phyloP scores from a whole-genome alignment of 1,140 invertebrate species.

The Armadillidium nasatum region DNA sequence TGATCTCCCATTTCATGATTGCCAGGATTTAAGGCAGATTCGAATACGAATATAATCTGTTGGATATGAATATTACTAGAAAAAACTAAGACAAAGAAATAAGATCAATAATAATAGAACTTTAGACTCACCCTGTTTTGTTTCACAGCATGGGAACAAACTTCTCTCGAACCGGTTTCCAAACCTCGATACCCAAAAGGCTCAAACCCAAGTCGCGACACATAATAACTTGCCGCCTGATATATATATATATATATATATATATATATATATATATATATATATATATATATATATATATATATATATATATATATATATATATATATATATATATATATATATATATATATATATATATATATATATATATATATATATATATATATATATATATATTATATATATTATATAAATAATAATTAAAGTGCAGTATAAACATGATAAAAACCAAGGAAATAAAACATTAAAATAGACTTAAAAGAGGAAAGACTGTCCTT shows the following conservation, averaged over 20 bases:
- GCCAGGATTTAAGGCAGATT: slow-evolving; percentile 55
- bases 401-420: slow-evolving; percentile 12
- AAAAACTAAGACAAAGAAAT: slow-evolving; percentile 12
- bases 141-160: slow-evolving; percentile 77
- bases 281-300: slow-evolving; percentile 20
- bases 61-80: neutral
- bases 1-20: slow-evolving; percentile 72
- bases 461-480: neutral
- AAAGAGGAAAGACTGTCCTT: too few relatives aligned
- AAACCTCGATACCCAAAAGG: slow-evolving; percentile 89
- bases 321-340: neutral
- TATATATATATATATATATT: too few relatives aligned
- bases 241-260: slow-evolving; percentile 45
- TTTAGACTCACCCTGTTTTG: slow-evolving; percentile 65
- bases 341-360: slow-evolving; percentile 21
- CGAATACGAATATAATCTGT: neutral
- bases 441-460: neutral
- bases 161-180: slow-evolving; percentile 85
- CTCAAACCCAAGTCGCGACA: slow-evolving; percentile 84
- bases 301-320: slow-evolving; percentile 19
- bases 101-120: neutral
- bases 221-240: slow-evolving; percentile 93
- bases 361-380: slow-evolving; percentile 18
- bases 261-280: slow-evolving; percentile 27
- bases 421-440: too few relatives aligned